A percentile compares a stretch with the other conserved stretches of the same genome.
phyloP scores from a whole-genome alignment of 2,888 invertebrate species.

The Oxytorus armatus region DNA sequence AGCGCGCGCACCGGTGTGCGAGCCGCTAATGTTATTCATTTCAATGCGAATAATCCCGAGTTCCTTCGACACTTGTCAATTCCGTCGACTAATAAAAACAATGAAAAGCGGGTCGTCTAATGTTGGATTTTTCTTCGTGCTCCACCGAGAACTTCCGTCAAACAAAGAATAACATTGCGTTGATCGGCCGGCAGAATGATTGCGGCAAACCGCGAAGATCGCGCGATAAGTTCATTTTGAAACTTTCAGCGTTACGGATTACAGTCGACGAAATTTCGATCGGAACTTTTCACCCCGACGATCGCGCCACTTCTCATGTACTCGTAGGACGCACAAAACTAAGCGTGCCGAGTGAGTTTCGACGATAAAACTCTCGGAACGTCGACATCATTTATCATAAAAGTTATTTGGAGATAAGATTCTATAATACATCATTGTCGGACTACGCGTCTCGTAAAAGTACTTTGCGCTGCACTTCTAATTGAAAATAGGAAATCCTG shows the following conservation, averaged over 20 bases:
- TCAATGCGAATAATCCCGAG: conserved; percentile 5
- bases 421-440: conserved; percentile 4
- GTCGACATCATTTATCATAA: conserved; percentile 20
- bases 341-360: conserved; percentile 2
- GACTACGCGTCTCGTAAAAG: not conserved
- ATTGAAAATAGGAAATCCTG: not conserved
- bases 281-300: conserved; percentile 40
- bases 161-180: conserved; percentile 41
- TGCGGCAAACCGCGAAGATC: conserved; percentile 18
- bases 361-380: conserved; percentile 41
- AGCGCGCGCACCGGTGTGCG: too few relatives aligned
- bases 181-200: conserved; percentile 13
- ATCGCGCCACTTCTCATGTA: too few relatives aligned
- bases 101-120: not conserved
- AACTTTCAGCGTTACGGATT: conserved; percentile 16
- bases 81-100: conserved; percentile 1
- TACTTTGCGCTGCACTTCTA: conserved; percentile 5
- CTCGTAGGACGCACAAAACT: not conserved
- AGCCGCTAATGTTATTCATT: too few relatives aligned
- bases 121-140: conserved; percentile 5
- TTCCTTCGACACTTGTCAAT: conserved; percentile 30
- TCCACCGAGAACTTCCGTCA: conserved; percentile 13
- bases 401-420: conserved; percentile 44
- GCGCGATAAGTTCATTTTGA: conserved; percentile 19
- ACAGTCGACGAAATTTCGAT: conserved; percentile 38